Conservation (phyloP, 92 coral and sea anemone genomes). For the Montipora capitata region DNA sequence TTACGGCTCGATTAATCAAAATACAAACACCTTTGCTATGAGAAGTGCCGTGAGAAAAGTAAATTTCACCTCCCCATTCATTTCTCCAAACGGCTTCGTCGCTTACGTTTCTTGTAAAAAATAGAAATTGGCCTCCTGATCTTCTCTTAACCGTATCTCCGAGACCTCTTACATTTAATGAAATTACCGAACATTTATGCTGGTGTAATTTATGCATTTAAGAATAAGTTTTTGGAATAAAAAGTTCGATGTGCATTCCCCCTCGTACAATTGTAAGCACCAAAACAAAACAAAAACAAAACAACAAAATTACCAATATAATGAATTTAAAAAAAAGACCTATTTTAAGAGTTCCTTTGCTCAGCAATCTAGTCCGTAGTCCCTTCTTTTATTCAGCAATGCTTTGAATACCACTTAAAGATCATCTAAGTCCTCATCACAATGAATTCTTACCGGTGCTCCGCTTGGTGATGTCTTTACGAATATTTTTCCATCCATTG, state of each 20-base stretch:
- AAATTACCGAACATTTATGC: neutral
- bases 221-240: too few species aligned
- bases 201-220: neutral
- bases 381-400: too few species aligned
- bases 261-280: too few species aligned
- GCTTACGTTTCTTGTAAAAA: neutral
- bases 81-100: neutral
- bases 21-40: too few species aligned
- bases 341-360: too few species aligned
- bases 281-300: too few species aligned
- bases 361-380: too few species aligned
- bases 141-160: neutral
- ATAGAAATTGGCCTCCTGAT: neutral
- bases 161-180: neutral
- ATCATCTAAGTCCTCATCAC: neutral
- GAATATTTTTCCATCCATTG: neutral
- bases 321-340: too few species aligned
- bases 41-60: too few species aligned
- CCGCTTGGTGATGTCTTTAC: neutral
- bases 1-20: too few species aligned
- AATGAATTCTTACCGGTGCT: neutral
- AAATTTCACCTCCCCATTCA: neutral
- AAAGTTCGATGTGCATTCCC: neutral
- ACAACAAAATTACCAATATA: too few species aligned
- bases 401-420: too few species aligned